Conservation (phyloP, 2,888 invertebrate genomes). For the Hartigia nigra region DNA sequence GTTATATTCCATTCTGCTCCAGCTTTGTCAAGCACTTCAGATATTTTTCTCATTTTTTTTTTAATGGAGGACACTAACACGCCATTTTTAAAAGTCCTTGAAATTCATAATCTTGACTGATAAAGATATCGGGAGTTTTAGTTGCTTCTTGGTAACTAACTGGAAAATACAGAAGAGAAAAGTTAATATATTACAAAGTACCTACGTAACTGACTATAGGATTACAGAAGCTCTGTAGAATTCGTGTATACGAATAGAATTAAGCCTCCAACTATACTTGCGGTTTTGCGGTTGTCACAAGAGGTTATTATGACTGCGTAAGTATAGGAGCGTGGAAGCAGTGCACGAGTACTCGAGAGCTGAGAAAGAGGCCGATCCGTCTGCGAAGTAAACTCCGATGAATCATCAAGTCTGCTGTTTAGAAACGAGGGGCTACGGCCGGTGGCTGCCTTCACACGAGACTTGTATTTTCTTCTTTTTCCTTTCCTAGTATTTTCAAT, state of each 20-base stretch:
- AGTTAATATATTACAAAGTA: background rate
- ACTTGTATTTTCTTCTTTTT: background rate
- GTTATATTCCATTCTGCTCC: background rate
- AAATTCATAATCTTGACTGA: background rate
- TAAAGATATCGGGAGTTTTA: background rate
- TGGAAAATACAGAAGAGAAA: background rate
- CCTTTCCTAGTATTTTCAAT: background rate
- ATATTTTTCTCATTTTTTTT: background rate
- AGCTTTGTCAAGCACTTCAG: background rate
- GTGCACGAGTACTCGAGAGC: background rate
- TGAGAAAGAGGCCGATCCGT: slow-evolving; percentile 35
- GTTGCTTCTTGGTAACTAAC: background rate
- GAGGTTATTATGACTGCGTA: background rate
- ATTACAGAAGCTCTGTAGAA: background rate
- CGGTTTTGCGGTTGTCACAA: background rate
- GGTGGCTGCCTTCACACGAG: background rate
- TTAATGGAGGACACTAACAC: background rate
- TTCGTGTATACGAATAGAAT: background rate
- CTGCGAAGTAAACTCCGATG: slow-evolving; percentile 39
- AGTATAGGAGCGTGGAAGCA: background rate
- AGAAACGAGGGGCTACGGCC: background rate
- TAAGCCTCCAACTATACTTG: background rate
- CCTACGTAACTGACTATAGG: background rate
- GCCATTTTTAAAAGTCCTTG: background rate
- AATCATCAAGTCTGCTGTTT: slow-evolving; percentile 31